Percentiles rank a stretch among this genome's conserved stretches.
These are phyloP conservation scores for Bicyclus anynana DNA, from an alignment of 1,140 invertebrate genomes.

Conservation along the genomic window DNA sequence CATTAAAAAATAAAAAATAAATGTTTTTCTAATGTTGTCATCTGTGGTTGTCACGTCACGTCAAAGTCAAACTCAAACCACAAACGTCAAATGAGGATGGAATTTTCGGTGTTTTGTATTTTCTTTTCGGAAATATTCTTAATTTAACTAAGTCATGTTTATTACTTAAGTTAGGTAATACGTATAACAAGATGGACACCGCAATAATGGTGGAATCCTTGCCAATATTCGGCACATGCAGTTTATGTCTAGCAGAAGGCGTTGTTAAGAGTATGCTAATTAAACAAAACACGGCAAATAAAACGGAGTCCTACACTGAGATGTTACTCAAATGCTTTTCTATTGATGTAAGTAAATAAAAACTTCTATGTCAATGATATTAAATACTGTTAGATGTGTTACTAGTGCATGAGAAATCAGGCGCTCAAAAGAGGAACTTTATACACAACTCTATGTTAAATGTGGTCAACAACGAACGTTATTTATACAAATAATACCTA, in stretches of 20 bases:
- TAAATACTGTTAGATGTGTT: too few relatives aligned
- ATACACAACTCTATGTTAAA: too few relatives aligned
- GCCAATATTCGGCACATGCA: constrained; percentile 56
- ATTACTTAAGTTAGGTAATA: constrained; percentile 1
- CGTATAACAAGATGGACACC: constrained; percentile 28
- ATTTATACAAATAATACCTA: too few relatives aligned
- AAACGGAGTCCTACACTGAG: constrained; percentile 44
- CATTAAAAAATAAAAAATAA: too few relatives aligned
- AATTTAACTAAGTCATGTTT: background rate
- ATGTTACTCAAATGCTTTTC: constrained; percentile 58
- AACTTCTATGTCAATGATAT: background rate
- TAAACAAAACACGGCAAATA: constrained; percentile 36
- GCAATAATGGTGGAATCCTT: constrained; percentile 59
- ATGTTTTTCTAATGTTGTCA: too few relatives aligned
- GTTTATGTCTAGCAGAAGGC: constrained; percentile 57
- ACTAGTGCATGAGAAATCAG: background rate
- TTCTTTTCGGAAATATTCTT: background rate
- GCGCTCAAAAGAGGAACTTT: too few relatives aligned
- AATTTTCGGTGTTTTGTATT: background rate
- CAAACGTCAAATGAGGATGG: too few relatives aligned
- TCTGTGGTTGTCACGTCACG: too few relatives aligned
- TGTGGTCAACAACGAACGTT: too few relatives aligned
- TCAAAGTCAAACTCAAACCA: background rate
- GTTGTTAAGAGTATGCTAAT: constrained; percentile 62
- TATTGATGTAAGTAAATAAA: constrained; percentile 54